A percentile compares a stretch with the other conserved stretches of the same genome.
Conservation (phyloP, 2,888 invertebrate genomes). For the Bimastos eiseni region DNA sequence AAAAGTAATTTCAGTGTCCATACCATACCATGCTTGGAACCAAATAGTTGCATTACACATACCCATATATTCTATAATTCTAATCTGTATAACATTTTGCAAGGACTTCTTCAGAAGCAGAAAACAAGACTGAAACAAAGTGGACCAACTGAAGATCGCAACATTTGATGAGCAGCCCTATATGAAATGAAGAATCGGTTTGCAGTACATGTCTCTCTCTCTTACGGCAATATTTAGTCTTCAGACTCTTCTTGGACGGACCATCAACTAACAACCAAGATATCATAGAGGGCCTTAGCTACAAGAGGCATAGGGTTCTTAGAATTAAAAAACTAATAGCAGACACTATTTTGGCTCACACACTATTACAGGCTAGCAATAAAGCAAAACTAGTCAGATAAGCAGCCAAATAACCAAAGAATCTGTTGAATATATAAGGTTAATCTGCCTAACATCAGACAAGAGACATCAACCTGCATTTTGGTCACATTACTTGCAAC, state of each 20-base stretch:
- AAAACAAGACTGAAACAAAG: background rate
- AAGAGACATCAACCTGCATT: background rate
- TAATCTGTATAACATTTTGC: no score
- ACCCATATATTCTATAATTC: no score
- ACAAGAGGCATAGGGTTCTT: background rate
- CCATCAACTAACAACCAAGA: background rate
- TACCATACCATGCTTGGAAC: no score
- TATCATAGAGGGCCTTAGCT: background rate
- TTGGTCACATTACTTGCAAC: background rate
- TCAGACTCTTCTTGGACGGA: no score
- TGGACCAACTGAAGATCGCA: background rate
- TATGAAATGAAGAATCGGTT: background rate
- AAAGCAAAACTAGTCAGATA: background rate
- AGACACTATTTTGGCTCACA: background rate
- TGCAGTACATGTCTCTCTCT: background rate
- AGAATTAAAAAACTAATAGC: background rate
- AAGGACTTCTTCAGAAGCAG: background rate
- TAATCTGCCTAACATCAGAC: background rate
- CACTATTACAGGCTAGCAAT: background rate
- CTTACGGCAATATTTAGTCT: background rate
- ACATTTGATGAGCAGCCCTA: background rate
- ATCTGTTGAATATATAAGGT: background rate
- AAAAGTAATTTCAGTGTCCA: no score
- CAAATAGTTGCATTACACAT: no score
- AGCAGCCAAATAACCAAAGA: no score